phyloP scores from a whole-genome alignment of 2,888 invertebrate species.

The Ennomos erosarius region DNA sequence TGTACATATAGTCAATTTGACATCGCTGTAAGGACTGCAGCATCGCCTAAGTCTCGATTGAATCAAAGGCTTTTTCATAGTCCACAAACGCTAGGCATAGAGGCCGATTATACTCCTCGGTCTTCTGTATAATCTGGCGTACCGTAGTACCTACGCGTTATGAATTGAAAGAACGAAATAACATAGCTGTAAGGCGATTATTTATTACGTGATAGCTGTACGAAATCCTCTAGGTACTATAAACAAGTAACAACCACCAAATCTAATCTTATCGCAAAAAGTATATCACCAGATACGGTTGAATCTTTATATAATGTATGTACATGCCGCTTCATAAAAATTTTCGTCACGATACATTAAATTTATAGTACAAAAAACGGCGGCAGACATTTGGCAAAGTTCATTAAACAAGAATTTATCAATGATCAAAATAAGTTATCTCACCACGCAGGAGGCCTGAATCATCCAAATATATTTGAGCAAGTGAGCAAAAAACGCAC shows the following conservation, averaged over 20 bases:
- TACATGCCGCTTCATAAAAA: slow-evolving; percentile 21
- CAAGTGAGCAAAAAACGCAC: slow-evolving; percentile 53
- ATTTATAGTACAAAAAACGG: slow-evolving; percentile 24
- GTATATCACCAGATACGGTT: slow-evolving; percentile 13
- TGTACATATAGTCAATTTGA: too few relatives aligned
- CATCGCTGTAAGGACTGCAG: too few relatives aligned
- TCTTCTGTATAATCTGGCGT: too few relatives aligned
- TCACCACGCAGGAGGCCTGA: slow-evolving; percentile 74
- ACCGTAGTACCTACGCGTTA: too few relatives aligned
- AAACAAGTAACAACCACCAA: neutral
- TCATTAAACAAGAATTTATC: slow-evolving; percentile 36
- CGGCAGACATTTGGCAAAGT: slow-evolving; percentile 27
- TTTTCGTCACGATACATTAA: slow-evolving; percentile 38
- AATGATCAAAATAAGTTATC: slow-evolving; percentile 43
- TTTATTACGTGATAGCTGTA: too few relatives aligned
- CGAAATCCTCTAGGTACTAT: slow-evolving; percentile 3
- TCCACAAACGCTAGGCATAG: too few relatives aligned
- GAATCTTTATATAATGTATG: slow-evolving; percentile 6
- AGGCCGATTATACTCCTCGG: too few relatives aligned
- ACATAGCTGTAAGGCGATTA: neutral
- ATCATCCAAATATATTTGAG: slow-evolving; percentile 65
- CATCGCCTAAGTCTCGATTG: too few relatives aligned
- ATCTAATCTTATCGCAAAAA: slow-evolving; percentile 27
- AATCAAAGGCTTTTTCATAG: too few relatives aligned
- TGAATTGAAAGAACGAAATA: too few relatives aligned